phyloP scores from a whole-genome alignment of 2,888 invertebrate species.

The Amphipoea oculea region DNA sequence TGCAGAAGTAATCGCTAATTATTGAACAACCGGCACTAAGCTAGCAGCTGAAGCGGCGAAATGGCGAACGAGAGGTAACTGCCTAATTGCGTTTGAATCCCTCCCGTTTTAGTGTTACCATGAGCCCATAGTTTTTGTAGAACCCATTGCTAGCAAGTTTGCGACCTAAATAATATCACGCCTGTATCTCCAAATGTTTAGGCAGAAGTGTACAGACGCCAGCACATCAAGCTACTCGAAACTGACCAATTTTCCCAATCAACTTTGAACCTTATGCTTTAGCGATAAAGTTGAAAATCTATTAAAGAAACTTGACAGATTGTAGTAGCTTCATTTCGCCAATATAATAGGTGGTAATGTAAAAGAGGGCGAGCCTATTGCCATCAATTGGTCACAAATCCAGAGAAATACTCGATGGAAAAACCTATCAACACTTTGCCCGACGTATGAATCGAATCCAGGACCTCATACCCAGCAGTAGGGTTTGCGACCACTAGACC shows the following conservation, averaged over 20 bases:
- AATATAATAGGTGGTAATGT: neutral
- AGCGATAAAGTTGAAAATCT: no score
- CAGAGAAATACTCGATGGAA: neutral
- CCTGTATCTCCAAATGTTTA: neutral
- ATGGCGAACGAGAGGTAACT: neutral
- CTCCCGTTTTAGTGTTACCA: neutral
- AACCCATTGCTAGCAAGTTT: neutral
- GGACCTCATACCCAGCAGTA: neutral
- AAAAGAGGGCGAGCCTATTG: neutral
- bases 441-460: neutral
- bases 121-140: neutral
- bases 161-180: neutral
- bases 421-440: neutral
- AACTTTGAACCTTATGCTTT: no score
- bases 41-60: slow-evolving; percentile 17
- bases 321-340: neutral
- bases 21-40: slow-evolving; percentile 28
- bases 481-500: neutral
- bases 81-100: neutral
- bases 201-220: no score
- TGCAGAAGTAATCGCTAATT: slow-evolving; percentile 41
- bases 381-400: neutral
- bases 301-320: no score
- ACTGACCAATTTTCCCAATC: no score
- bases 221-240: no score